Conservation (phyloP, 2,113 vertebrate genomes). For the Tauraco erythrolophus region DNA sequence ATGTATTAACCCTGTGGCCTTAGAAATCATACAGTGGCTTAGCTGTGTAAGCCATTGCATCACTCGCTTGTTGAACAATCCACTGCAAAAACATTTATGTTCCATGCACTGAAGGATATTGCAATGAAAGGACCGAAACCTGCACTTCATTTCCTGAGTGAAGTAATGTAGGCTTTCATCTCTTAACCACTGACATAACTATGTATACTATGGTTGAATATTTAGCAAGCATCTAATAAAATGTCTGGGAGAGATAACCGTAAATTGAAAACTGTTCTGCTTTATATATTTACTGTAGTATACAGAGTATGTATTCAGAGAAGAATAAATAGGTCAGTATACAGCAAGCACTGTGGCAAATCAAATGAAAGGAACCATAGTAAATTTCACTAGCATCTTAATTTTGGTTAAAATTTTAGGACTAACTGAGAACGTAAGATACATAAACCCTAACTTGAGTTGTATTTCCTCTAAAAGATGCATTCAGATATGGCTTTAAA, state of each 20-base stretch:
- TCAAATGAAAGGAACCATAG: neutral
- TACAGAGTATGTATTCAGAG: neutral
- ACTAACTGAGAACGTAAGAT: neutral
- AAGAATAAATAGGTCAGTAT: neutral
- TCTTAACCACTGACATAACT: conserved; percentile 58
- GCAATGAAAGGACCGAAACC: conserved; percentile 51
- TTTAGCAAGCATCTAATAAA: conserved; percentile 40
- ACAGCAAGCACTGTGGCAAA: neutral
- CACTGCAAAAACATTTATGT: conserved; percentile 40
- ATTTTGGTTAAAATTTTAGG: neutral
- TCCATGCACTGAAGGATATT: conserved; percentile 39
- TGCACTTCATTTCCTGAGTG: conserved; percentile 58
- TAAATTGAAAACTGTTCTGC: conserved; percentile 3
- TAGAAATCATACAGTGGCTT: conserved; percentile 12
- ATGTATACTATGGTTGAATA: conserved; percentile 14
- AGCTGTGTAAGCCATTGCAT: conserved; percentile 44
- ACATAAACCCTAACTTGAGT: neutral
- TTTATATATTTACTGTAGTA: neutral
- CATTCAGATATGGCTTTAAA: no score
- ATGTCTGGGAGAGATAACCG: conserved; percentile 22
- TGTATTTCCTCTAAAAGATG: neutral
- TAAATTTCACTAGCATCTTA: neutral
- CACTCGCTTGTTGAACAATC: conserved; percentile 31
- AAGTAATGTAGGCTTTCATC: conserved; percentile 44
- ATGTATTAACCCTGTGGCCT: conserved; percentile 59